Conservation (phyloP, 1,140 invertebrate genomes). For the Drosophila elegans region DNA sequence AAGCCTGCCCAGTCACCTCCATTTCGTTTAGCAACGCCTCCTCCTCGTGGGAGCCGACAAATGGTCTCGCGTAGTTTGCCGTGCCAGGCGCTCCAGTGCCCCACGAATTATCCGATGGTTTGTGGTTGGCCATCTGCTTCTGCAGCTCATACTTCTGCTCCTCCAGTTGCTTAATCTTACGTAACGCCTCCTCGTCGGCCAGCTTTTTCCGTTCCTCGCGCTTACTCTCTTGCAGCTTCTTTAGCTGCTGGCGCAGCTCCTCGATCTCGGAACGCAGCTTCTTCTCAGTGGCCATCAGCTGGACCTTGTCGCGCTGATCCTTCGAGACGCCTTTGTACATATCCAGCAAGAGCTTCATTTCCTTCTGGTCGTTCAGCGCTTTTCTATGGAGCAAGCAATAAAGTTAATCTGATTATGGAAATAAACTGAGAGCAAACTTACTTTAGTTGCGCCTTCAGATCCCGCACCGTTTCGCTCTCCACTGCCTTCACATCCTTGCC, state of each 20-base stretch:
- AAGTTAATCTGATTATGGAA: not conserved
- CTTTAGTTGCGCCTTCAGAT: constrained; percentile 96
- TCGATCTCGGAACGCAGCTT: constrained; percentile 95
- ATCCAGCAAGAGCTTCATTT: constrained; percentile 96
- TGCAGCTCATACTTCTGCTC: constrained; percentile 94
- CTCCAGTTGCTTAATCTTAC: constrained; percentile 97
- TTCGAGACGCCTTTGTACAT: constrained; percentile 99
- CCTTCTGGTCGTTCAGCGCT: constrained; percentile 95
- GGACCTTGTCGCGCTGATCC: constrained; percentile 97
- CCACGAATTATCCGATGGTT: constrained; percentile 89
- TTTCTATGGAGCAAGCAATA: constrained; percentile 88
- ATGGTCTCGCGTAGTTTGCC: constrained; percentile 86
- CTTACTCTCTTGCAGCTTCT: constrained; percentile 95
- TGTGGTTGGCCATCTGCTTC: constrained; percentile 93
- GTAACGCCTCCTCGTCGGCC: constrained; percentile 96
- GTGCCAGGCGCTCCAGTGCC: constrained; percentile 57
- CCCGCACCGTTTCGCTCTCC: constrained; percentile 90
- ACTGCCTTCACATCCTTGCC: constrained; percentile 87
- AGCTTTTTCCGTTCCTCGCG: constrained; percentile 96
- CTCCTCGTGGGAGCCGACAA: constrained; percentile 93
- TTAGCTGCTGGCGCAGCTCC: constrained; percentile 93
- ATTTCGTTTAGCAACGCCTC: constrained; percentile 99
- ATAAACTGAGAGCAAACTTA: constrained; percentile 85
- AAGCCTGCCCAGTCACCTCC: constrained; percentile 99
- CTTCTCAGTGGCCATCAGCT: constrained; percentile 97